Percentiles rank a stretch among this genome's conserved stretches.
Conservation (phyloP, 2,113 vertebrate genomes). For the Seriola aureovittata region DNA sequence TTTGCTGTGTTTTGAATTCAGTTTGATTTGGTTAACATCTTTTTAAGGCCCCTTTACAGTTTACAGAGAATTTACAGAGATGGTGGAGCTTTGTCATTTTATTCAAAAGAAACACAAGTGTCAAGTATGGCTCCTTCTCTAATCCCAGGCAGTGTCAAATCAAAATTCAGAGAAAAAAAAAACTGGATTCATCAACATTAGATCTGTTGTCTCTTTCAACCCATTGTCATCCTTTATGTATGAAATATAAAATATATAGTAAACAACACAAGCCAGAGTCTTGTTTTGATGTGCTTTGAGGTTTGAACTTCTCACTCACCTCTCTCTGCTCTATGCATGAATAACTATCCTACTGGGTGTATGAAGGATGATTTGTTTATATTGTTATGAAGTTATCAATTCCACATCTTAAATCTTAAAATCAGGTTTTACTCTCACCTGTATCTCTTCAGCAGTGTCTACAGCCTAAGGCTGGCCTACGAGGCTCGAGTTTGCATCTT, state of each 20-base stretch:
- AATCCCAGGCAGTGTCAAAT: slow-evolving; percentile 25
- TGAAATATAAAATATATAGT: slow-evolving; percentile 11
- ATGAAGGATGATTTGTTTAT: background rate
- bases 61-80: too few species aligned
- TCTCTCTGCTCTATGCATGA: background rate
- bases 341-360: background rate
- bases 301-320: slow-evolving; percentile 2
- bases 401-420: background rate
- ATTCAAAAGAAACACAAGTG: background rate
- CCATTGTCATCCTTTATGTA: background rate
- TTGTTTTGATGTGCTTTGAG: slow-evolving; percentile 15
- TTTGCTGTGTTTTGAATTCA: background rate
- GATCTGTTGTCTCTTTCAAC: slow-evolving; percentile 26
- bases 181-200: slow-evolving; percentile 42
- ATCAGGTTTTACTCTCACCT: background rate
- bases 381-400: background rate
- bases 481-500: slow-evolving; percentile 20
- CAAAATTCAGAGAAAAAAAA: slow-evolving; percentile 37
- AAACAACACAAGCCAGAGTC: slow-evolving; percentile 8
- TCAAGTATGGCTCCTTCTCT: slow-evolving; percentile 11
- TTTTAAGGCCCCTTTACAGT: background rate
- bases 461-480: slow-evolving; percentile 40
- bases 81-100: slow-evolving; percentile 21
- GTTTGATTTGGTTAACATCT: background rate
- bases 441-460: background rate